Conservation (phyloP, 2,113 vertebrate genomes). For the Hemicordylus capensis region DNA sequence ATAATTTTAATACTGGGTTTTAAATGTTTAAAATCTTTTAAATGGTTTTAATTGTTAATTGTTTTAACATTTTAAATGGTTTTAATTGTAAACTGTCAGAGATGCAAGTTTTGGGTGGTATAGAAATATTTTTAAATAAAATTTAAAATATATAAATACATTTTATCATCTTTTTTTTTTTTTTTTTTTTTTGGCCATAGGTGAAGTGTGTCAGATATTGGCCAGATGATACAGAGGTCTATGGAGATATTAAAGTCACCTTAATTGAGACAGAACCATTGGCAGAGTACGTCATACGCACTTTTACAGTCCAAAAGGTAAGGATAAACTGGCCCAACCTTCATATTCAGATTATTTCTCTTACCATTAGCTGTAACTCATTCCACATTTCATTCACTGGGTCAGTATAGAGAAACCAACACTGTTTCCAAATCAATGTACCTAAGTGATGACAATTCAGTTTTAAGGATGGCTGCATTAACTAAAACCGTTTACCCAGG, state of each 20-base stretch:
- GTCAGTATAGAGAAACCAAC: background rate
- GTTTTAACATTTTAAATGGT: no score
- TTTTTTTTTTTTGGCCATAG: conserved; percentile 66
- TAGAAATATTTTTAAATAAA: no score
- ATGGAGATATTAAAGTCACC: conserved; percentile 96
- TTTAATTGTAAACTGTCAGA: no score
- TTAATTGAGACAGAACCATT: conserved; percentile 95
- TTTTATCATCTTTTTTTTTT: background rate
- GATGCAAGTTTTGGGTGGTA: no score
- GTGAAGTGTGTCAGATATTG: conserved; percentile 98
- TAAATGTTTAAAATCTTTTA: no score
- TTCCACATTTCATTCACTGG: background rate
- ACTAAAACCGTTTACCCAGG: no score
- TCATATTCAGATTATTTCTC: background rate
- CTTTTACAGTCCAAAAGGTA: conserved; percentile 98
- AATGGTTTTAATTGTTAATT: no score
- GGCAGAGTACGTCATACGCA: conserved; percentile 95
- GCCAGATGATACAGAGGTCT: conserved; percentile 96
- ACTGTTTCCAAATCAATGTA: no score
- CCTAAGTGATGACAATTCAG: no score
- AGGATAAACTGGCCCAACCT: conserved; percentile 27
- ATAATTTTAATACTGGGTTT: no score
- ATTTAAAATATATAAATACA: no score
- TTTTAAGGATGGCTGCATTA: no score
- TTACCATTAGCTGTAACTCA: background rate